These are phyloP conservation scores for Bombus breviceps DNA, from an alignment of 1,140 invertebrate species.

Conservation along the genomic window DNA sequence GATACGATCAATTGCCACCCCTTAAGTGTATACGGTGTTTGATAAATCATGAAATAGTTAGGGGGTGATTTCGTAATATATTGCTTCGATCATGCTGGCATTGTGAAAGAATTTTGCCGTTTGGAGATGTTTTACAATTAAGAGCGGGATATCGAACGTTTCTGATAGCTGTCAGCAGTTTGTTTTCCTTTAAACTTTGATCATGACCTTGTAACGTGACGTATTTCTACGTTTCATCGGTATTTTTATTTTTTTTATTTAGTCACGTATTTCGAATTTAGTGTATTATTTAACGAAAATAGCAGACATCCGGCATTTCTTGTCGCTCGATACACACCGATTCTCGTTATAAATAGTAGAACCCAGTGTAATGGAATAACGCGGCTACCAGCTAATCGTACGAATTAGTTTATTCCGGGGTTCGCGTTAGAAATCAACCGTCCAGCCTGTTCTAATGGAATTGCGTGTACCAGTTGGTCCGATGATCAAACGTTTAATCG, in stretches of 20 bases:
- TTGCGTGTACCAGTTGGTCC: conserved; percentile 43
- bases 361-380: conserved; percentile 12
- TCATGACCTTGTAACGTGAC: no score
- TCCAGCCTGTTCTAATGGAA: conserved; percentile 56
- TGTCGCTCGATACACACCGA: not conserved
- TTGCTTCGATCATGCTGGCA: no score
- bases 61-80: not conserved
- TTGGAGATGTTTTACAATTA: no score
- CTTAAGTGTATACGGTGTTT: not conserved
- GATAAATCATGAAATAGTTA: not conserved
- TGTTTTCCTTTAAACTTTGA: no score
- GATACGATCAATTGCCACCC: not conserved
- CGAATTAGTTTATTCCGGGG: conserved; percentile 64
- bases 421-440: conserved; percentile 59
- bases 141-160: no score
- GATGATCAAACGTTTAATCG: conserved; percentile 62
- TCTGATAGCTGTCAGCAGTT: no score
- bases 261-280: no score
- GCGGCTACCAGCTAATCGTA: conserved; percentile 2
- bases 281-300: no score
- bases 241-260: no score
- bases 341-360: not conserved
- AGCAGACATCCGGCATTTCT: not conserved
- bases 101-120: not conserved
- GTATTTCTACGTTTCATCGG: no score